A percentile compares a stretch with the other conserved stretches of the same genome.
Evolutionary conservation across 2,797 vertebrate genomes (phyloP).

Genomic region (Crypturellus tataupa): DNA sequence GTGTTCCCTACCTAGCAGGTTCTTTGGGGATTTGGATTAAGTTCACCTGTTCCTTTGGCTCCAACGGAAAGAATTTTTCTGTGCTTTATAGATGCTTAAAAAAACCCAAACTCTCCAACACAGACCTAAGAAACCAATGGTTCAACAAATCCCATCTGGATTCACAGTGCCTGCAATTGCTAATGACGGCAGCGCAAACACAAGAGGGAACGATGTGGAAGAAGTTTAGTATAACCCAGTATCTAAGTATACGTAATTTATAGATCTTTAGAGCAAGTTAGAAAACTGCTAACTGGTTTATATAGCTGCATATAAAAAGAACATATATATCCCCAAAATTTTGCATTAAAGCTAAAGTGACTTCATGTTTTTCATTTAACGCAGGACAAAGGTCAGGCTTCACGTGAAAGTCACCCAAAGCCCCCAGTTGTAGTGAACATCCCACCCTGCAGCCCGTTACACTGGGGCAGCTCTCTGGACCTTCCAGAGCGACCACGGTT

Average conservation of each 20-base stretch:
- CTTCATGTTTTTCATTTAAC: background rate
- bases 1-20: background rate
- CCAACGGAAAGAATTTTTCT: conserved; percentile 17
- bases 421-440: background rate
- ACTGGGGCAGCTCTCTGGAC: background rate
- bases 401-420: conserved; percentile 1
- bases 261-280: background rate
- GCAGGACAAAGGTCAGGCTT: background rate
- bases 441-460: background rate
- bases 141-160: conserved; percentile 61
- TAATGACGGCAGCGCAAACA: conserved; percentile 16
- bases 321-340: background rate
- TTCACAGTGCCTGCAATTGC: conserved; percentile 11
- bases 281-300: background rate
- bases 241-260: conserved; percentile 6
- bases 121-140: conserved; percentile 16
- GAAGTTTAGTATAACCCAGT: conserved; percentile 33
- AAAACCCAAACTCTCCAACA: background rate
- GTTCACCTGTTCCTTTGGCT: conserved; percentile 44
- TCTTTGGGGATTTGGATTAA: conserved; percentile 26
- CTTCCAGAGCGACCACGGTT: background rate
- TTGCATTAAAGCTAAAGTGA: background rate
- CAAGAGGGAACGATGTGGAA: background rate
- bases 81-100: background rate
- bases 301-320: conserved; percentile 9